Evolutionary conservation across 2,888 invertebrate genomes (phyloP).

Genomic region (Melinaea menophilus): DNA sequence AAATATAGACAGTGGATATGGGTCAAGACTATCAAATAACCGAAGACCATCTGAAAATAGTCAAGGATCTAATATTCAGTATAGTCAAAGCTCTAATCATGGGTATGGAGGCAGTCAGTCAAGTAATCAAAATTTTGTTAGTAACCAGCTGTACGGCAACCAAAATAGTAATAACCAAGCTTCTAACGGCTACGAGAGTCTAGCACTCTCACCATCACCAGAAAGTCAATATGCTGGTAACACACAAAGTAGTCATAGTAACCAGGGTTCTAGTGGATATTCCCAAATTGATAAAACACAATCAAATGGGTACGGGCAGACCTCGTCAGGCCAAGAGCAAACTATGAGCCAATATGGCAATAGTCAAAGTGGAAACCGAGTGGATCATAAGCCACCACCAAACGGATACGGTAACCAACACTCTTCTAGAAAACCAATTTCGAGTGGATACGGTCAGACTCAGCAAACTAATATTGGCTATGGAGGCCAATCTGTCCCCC

Average conservation of each 20-base stretch:
- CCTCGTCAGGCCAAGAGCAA: slow-evolving; percentile 7
- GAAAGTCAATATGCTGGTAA: slow-evolving; percentile 5
- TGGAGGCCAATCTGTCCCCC: slow-evolving; percentile 2
- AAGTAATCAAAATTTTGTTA: slow-evolving; percentile 16
- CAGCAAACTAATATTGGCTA: slow-evolving; percentile 15
- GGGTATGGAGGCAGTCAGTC: neutral
- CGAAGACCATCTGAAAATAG: slow-evolving; percentile 28
- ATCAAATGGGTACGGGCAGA: slow-evolving; percentile 12
- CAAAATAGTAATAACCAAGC: slow-evolving; percentile 18
- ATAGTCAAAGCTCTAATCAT: slow-evolving; percentile 27
- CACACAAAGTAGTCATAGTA: slow-evolving; percentile 16
- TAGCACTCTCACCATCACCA: slow-evolving; percentile 20
- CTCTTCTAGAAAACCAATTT: slow-evolving; percentile 1
- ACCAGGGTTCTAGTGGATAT: slow-evolving; percentile 12
- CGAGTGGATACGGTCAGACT: slow-evolving; percentile 12
- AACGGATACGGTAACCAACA: slow-evolving; percentile 21
- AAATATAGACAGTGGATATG: slow-evolving; percentile 14
- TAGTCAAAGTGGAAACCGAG: neutral
- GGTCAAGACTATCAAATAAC: slow-evolving; percentile 18
- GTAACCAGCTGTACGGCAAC: slow-evolving; percentile 9
- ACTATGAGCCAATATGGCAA: slow-evolving; percentile 15
- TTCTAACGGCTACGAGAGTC: slow-evolving; percentile 14
- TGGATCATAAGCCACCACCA: neutral
- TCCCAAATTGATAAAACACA: slow-evolving; percentile 8
- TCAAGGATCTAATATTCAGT: slow-evolving; percentile 19